Conservation (phyloP, 2,888 invertebrate species). For the Netelia fuscicornis region DNA sequence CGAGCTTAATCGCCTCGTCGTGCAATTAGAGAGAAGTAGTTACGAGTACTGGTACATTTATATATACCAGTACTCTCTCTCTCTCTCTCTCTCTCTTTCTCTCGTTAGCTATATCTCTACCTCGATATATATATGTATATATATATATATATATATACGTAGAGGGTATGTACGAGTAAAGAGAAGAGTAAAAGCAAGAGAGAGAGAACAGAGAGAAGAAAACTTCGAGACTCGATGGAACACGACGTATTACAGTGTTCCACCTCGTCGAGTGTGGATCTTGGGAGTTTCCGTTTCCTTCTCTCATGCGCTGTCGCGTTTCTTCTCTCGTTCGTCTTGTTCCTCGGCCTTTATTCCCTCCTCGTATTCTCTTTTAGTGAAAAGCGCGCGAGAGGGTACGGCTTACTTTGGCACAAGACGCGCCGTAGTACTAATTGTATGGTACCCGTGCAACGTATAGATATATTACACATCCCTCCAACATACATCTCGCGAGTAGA, state of each 20-base stretch:
- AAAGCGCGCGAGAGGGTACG: constrained; percentile 30
- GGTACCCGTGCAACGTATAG: constrained; percentile 49
- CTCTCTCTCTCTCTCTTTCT: neutral
- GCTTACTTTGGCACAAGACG: constrained; percentile 68
- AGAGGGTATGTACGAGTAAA: constrained; percentile 1
- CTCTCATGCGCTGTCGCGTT: constrained; percentile 19
- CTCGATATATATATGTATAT: neutral
- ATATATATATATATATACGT: neutral
- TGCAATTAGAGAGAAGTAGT: constrained; percentile 60
- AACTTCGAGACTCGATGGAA: constrained; percentile 57
- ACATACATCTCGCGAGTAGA: constrained; percentile 43
- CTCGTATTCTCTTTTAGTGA: constrained; percentile 45
- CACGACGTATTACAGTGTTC: constrained; percentile 69
- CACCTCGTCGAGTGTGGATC: constrained; percentile 63
- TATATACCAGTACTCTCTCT: neutral
- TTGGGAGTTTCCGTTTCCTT: constrained; percentile 62
- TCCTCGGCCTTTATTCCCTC: constrained; percentile 9
- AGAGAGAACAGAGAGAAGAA: constrained; percentile 42
- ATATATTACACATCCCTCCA: neutral
- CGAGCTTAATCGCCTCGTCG: constrained; percentile 65
- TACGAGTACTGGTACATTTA: constrained; percentile 6
- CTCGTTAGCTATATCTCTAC: neutral
- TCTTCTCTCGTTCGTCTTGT: constrained; percentile 31
- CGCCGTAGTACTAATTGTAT: constrained; percentile 66
- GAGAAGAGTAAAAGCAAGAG: constrained; percentile 11